Base-by-base conservation (phyloP, 2,113 vertebrate genomes). In the Columba janthina region DNA sequence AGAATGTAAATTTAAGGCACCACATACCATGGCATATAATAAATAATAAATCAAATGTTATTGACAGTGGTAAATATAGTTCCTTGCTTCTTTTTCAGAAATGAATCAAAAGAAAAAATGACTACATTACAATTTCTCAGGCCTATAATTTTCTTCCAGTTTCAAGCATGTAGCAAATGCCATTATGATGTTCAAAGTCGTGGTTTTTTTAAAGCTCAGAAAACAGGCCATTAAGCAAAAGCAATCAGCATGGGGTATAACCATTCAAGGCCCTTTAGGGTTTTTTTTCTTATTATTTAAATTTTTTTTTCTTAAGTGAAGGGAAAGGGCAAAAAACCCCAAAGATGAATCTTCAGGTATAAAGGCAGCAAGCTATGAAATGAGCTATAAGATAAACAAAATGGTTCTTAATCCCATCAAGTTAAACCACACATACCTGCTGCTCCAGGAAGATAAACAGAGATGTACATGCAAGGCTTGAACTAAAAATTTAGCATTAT, bases 61-160 rank as follows among this genome's bases (percentile, higher is more conserved):
- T 91, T 96, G 96, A 93, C 94, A 97, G 98, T 93, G 94, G 95
- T 96, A 97, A 96, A 80, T 90, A 88, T 20, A 90, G 57, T 61
- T 46, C 89, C 83, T 94, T 81, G 89, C 92, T 94, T 81, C 72
- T 89, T 91, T 91, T 79, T 83, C 67, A 72, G 96, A 98, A 97
- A 77, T 61, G 93, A 96, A 77, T 82, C n/a, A 54, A 82, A 89
- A 93, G 97, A 89, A 87, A 89, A 60, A 86, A 90, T 66, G 92
- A 72, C 78, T 96, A 79, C 90, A 97, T 97, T 97, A 93, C 97
- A 97, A 92, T 82, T 91, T 66, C n/a, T 66, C 58, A 85, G 91
- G 78, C 86, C 93, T 97, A 50, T 96, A 95, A 98, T 98, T 98
- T 98, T 96, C 95, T 91, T 90, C 94, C 88, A 96, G 96, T 95